These are phyloP conservation scores for Antedon mediterranea DNA, from an alignment of 53 echinoderm and acorn worm species.

Conservation along the genomic window DNA sequence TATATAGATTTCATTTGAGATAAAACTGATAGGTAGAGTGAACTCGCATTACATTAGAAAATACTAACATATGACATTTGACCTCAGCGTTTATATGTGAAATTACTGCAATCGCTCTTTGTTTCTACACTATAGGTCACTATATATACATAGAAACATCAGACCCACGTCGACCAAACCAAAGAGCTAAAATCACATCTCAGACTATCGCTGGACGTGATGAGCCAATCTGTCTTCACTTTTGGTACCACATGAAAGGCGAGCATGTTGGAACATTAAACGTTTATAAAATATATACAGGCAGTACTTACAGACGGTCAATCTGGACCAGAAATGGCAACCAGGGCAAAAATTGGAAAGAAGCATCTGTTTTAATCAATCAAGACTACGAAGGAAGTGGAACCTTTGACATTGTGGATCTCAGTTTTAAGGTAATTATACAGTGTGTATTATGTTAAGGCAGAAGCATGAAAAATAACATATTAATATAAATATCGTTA, in stretches of 20 bases:
- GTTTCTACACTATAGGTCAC: conserved; percentile 21
- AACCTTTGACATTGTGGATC: neutral
- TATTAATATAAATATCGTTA: too few species aligned
- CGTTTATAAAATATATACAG: conserved; percentile 5
- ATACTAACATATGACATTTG: too few species aligned
- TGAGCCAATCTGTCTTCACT: conserved; percentile 49
- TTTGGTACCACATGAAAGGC: conserved; percentile 88
- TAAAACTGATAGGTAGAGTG: too few species aligned
- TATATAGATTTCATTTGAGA: too few species aligned
- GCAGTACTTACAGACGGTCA: neutral
- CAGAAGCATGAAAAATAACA: too few species aligned
- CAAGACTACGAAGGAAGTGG: neutral
- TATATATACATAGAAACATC: conserved; percentile 87
- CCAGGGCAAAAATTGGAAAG: neutral
- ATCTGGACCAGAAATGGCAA: neutral
- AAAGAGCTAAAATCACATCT: conserved; percentile 37
- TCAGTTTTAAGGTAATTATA: neutral
- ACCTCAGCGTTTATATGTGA: too few species aligned
- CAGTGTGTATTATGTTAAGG: neutral
- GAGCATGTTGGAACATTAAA: conserved; percentile 33
- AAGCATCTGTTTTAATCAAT: neutral
- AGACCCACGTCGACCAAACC: conserved; percentile 45
- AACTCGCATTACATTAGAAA: too few species aligned
- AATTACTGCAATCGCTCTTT: too few species aligned
- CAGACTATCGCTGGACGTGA: conserved; percentile 22